phyloP scores from a whole-genome alignment of 2,113 vertebrate species.

The Gallinago media region DNA sequence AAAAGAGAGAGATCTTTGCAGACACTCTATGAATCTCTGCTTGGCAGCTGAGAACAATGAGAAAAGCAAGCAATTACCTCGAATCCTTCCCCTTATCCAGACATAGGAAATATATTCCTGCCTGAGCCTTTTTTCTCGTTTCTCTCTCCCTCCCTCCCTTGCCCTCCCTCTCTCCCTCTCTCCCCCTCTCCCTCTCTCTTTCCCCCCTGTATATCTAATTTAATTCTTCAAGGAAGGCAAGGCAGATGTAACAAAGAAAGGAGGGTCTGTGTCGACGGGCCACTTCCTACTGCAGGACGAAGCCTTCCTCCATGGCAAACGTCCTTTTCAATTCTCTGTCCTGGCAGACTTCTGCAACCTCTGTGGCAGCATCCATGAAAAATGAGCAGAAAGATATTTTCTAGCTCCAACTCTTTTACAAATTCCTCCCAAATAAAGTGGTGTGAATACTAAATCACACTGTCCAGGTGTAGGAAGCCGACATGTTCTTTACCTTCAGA shows the following conservation, averaged over 20 bases:
- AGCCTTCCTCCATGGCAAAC: constrained; percentile 31
- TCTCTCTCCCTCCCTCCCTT: constrained; percentile 13
- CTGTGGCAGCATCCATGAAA: constrained; percentile 43
- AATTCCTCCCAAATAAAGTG: constrained; percentile 51
- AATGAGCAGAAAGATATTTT: constrained; percentile 62
- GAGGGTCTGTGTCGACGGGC: constrained; percentile 85
- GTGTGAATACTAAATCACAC: constrained; percentile 36
- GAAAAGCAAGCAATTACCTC: constrained; percentile 93
- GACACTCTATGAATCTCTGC: constrained; percentile 83
- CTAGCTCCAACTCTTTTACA: constrained; percentile 25
- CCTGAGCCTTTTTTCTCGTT: constrained; percentile 76
- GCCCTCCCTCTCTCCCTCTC: constrained; percentile 66
- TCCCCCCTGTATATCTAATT: constrained; percentile 90
- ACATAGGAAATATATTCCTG: constrained; percentile 92
- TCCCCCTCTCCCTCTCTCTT: constrained; percentile 25
- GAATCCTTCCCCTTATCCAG: constrained; percentile 89
- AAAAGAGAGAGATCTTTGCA: constrained; percentile 78
- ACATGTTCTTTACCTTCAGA: background rate
- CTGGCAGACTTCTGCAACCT: constrained; percentile 34
- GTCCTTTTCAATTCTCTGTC: constrained; percentile 14
- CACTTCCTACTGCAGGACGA: constrained; percentile 78
- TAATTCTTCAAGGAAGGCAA: constrained; percentile 91
- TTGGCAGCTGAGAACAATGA: constrained; percentile 86
- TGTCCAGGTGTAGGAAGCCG: background rate
- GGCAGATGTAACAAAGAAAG: constrained; percentile 90